Percentiles rank a stretch among this genome's conserved stretches.
Evolutionary conservation across 2,888 invertebrate genomes (phyloP).

Genomic region (Azorinus chamasolen): DNA sequence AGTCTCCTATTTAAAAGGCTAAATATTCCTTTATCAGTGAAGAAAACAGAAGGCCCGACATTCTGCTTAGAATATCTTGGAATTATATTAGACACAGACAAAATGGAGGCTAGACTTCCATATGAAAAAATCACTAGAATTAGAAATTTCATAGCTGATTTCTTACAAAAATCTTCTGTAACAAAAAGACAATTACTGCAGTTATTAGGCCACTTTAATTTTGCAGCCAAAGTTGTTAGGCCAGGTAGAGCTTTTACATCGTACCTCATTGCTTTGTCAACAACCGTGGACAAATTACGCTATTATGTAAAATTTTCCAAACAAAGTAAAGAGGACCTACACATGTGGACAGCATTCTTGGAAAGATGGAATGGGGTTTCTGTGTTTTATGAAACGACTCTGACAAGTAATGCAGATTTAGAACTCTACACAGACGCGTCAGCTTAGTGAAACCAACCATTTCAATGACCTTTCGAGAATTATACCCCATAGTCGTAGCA

Average conservation of each 20-base stretch:
- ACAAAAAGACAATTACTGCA: conserved; percentile 33
- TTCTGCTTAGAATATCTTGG: conserved; percentile 49
- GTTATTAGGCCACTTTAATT: conserved; percentile 31
- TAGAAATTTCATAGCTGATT: not conserved
- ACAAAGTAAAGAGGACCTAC: conserved; percentile 29
- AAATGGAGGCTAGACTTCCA: conserved; percentile 46
- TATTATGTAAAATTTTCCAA: conserved; percentile 31
- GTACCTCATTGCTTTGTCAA: conserved; percentile 26
- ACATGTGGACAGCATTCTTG: conserved; percentile 45
- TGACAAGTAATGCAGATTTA: not conserved
- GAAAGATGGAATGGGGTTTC: conserved; percentile 41
- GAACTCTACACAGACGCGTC: conserved; percentile 42
- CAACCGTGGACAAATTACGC: conserved; percentile 25
- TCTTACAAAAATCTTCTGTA: conserved; percentile 2
- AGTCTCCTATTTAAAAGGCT: conserved; percentile 38
- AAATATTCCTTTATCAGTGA: conserved; percentile 39
- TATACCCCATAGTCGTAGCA: conserved; percentile 50
- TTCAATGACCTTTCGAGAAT: conserved; percentile 46
- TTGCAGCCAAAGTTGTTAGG: conserved; percentile 24
- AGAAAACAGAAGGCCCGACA: conserved; percentile 50
- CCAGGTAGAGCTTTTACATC: conserved; percentile 45
- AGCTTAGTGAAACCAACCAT: conserved; percentile 1
- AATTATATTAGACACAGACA: conserved; percentile 52
- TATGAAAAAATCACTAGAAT: conserved; percentile 41
- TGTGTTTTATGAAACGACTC: conserved; percentile 9